Base-by-base conservation (phyloP, 1,140 invertebrate species). In the Conopomorpha cramerella region DNA sequence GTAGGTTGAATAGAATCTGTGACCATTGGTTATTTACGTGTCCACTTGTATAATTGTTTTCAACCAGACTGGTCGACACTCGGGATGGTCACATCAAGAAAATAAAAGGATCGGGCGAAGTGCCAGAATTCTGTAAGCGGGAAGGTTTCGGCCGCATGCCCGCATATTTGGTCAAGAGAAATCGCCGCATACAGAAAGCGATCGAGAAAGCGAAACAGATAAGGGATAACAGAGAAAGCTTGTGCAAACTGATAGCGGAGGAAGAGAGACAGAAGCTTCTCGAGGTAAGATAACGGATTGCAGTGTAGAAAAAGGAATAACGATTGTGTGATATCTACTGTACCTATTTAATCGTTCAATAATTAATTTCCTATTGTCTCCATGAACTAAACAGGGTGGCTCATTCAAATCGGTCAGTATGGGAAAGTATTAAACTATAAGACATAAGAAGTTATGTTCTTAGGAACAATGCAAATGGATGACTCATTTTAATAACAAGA, bases 81-180 rank as follows among this genome's bases (percentile, higher is more conserved):
- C 59, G 72, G 51, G 58, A 78, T 33, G 71, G 64, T 1, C 71
- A 73, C 31, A 62, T 55, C 28, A 72, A 76, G 41, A 73, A 58
- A 34, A 64, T 77, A 15, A 71, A 77, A 34, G 66, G 66, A 27
- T 76, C 71, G 4, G 71, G 71, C 1, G 67, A 72, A 45, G 62
- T 76, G 3, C 71, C 67, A 1, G 66, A 76, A 39, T 71, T 53
- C 36, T 72, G 67, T 33, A 46, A 71, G 2, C 43, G 71, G 11
- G 49, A 61, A 15, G 66, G 70, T 39, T 76, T 72, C 35, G 71
- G 71, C 0, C 58, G 60, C 34, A 63, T 72, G 64, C 71, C 71
- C 14, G 43, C 47, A 13, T 76, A 76, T 35, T 47, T 76, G 11
- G 44, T 64, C 0, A 71, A 60, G 34, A 46, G 65, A 16, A 72